Base-by-base conservation (phyloP, 2,888 invertebrate species). In the Branchipolynoe longqiensis region DNA sequence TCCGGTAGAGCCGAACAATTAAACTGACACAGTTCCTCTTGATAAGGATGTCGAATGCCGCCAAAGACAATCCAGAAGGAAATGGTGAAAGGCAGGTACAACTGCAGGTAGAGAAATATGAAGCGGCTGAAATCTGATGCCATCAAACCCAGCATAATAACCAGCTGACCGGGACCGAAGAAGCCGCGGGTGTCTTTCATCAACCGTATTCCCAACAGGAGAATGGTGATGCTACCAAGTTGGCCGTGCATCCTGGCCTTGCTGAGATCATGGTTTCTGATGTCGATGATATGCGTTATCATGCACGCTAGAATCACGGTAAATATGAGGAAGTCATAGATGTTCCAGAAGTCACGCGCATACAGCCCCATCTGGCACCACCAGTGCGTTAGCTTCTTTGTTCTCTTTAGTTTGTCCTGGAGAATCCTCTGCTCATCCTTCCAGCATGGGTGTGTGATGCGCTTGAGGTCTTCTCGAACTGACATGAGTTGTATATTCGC, bases 61-160 rank as follows among this genome's bases (percentile, higher is more conserved):
- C 78, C 78, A 25, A 78, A 78, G 4, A 78, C 48, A 0, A 78
- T 48, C 78, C 78, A 78, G 48, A 78, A 78, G 48, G 78, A 41
- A 48, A 41, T 33, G 12, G 78, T 78, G 31, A 48, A 78, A 25
- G 78, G 48, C 8, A 78, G 2, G 31, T 78, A 78, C 0, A 78
- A 28, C 12, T 48, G 41, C 12, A 78, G 8, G 28, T 78, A 78
- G 1, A 78, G 28, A 25, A 78, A 48, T 48, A 78, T 41, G 31
- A 78, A 78, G 31, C 78, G 41, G 12, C 41, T 28, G 31, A 78
- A 78, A 41, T 78, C 78, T n/a, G 41, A 2, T 25, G 78, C 54
- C 78, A 78, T 78, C 22, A 78, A 48, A 31, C 78, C 78, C 28
- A 78, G 48, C 78, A 78, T 78, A 12, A 78, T 54, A 2, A 78